phyloP scores from a whole-genome alignment of 2,113 vertebrate genomes.

The Amblyopsis rosae region DNA sequence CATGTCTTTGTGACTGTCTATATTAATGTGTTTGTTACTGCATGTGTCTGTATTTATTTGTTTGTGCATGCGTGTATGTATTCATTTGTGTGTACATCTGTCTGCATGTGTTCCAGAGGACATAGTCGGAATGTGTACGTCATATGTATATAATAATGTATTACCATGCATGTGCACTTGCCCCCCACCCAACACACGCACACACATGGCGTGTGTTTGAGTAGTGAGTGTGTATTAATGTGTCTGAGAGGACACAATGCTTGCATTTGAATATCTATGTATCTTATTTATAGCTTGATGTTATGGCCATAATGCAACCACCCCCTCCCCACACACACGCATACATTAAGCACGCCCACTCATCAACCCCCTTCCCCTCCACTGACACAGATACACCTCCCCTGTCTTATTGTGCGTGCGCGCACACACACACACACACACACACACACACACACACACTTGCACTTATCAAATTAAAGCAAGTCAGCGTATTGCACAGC shows the following conservation, averaged over 20 bases:
- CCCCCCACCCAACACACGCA: too few relatives aligned
- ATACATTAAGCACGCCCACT: slow-evolving; percentile 32
- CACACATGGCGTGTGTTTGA: not conserved
- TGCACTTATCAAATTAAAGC: slow-evolving; percentile 68
- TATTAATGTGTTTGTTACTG: too few relatives aligned
- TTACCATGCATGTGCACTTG: not conserved
- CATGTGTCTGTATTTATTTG: too few relatives aligned
- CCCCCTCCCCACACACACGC: not conserved
- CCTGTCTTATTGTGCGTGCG: too few relatives aligned
- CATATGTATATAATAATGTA: not conserved
- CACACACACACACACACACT: slow-evolving; percentile 32
- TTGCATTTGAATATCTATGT: not conserved
- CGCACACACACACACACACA: slow-evolving; percentile 6
- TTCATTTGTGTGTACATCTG: not conserved
- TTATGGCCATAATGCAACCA: not conserved
- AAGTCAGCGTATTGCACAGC: slow-evolving; percentile 68
- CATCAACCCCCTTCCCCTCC: slow-evolving; percentile 31
- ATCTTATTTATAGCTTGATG: not conserved
- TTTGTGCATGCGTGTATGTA: too few relatives aligned
- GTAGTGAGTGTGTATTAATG: not conserved
- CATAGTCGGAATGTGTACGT: not conserved
- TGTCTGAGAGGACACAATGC: not conserved
- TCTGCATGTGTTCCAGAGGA: not conserved
- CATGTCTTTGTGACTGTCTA: too few relatives aligned
- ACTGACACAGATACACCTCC: too few relatives aligned